Conservation (phyloP, 2,797 vertebrate genomes). For the Valencia hispanica region DNA sequence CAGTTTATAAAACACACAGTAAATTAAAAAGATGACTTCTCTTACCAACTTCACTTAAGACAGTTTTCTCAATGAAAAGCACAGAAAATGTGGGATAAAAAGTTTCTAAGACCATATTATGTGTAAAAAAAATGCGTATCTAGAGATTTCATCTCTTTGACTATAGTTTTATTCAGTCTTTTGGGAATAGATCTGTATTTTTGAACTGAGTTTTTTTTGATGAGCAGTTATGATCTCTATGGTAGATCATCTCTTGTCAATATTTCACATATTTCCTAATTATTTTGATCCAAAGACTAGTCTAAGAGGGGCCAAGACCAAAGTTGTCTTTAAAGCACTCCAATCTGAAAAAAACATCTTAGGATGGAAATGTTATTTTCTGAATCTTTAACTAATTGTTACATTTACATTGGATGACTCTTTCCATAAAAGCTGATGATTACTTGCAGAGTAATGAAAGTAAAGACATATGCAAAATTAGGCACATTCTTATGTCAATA, state of each 20-base stretch:
- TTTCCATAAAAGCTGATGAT: neutral
- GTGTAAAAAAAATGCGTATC: neutral
- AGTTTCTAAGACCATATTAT: neutral
- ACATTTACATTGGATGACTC: neutral
- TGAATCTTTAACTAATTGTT: neutral
- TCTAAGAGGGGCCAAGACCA: neutral
- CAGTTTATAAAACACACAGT: neutral
- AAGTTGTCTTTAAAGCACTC: too few species aligned
- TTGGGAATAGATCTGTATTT: neutral
- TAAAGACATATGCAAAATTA: neutral
- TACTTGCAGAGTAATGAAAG: neutral
- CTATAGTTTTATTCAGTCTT: neutral
- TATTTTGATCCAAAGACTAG: neutral
- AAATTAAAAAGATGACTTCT: neutral
- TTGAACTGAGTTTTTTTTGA: neutral
- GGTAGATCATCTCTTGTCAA: neutral
- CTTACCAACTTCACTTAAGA: neutral
- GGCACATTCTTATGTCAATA: neutral
- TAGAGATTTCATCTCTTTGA: neutral
- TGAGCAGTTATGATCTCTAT: neutral
- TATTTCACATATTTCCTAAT: neutral
- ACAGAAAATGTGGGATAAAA: neutral
- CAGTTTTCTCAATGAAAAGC: neutral
- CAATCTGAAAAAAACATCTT: too few species aligned
- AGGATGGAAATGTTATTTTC: neutral